phyloP scores from a whole-genome alignment of 1,140 invertebrate genomes.

The Notospermus geniculatus region DNA sequence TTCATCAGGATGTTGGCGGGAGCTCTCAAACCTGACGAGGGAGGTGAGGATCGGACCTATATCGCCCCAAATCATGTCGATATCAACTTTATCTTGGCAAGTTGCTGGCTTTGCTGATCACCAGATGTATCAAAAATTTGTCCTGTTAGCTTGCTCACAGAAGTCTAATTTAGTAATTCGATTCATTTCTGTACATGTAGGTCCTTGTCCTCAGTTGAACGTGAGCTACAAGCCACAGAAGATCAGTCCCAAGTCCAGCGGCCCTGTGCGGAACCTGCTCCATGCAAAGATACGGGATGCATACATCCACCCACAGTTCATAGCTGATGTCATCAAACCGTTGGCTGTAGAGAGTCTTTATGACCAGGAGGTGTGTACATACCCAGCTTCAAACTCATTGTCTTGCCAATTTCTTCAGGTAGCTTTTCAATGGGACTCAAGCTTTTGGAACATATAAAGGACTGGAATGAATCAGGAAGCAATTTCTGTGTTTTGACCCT shows the following conservation, averaged over 20 bases:
- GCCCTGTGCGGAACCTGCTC: conserved; percentile 84
- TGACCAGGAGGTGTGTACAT: conserved; percentile 81
- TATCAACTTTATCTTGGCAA: too few relatives aligned
- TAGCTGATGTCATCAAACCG: conserved; percentile 99
- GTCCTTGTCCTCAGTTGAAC: conserved; percentile 78
- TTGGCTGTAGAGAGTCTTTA: conserved; percentile 97
- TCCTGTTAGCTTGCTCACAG: too few relatives aligned
- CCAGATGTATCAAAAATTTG: too few relatives aligned
- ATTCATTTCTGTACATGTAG: conserved; percentile 12
- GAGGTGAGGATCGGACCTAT: too few relatives aligned
- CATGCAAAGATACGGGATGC: conserved; percentile 97
- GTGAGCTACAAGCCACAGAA: conserved; percentile 99
- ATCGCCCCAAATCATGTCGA: too few relatives aligned
- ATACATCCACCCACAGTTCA: conserved; percentile 95
- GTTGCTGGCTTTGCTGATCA: too few relatives aligned
- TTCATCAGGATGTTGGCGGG: conserved; percentile 98
- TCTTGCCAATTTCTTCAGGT: too few relatives aligned
- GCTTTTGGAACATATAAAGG: too few relatives aligned
- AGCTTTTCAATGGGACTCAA: too few relatives aligned
- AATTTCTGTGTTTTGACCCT: too few relatives aligned
- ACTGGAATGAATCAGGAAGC: too few relatives aligned
- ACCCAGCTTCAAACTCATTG: neutral
- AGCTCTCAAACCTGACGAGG: conserved; percentile 86
- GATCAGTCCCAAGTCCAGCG: conserved; percentile 96
- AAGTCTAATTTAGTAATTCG: too few relatives aligned